phyloP scores from a whole-genome alignment of 2,113 vertebrate genomes.

The Dolichotis patagonum region DNA sequence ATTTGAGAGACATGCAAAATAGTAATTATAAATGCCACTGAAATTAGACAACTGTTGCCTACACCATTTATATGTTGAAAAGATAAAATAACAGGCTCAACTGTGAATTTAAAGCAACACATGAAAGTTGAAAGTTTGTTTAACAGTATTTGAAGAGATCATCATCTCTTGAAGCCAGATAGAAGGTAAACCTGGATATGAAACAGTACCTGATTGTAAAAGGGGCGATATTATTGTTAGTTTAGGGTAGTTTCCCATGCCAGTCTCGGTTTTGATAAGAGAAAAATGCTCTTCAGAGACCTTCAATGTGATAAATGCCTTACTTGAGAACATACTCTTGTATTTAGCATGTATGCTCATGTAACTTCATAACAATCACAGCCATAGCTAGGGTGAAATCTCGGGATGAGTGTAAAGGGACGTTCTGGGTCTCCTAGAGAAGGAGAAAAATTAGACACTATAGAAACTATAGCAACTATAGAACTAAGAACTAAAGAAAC shows the following conservation, averaged over 20 bases:
- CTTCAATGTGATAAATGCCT: background rate
- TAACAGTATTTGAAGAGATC: background rate
- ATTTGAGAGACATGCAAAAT: background rate
- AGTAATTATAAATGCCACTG: background rate
- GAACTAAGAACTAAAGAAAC: background rate
- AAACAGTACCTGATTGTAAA: background rate
- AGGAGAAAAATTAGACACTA: background rate
- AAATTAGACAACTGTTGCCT: background rate
- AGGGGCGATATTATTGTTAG: background rate
- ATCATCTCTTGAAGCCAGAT: background rate
- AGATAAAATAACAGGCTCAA: background rate
- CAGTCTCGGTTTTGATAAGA: background rate
- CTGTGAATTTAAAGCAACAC: background rate
- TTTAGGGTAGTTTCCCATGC: background rate
- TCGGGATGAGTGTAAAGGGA: background rate
- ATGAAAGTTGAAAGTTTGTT: background rate
- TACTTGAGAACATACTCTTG: background rate
- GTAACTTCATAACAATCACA: background rate
- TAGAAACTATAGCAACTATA: background rate
- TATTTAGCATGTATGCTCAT: background rate
- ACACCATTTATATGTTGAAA: background rate
- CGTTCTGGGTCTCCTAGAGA: background rate
- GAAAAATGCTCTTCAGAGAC: background rate
- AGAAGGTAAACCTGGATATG: background rate
- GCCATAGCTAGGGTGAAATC: background rate